Evolutionary conservation across 2,888 invertebrate species (phyloP).

Genomic region (Julus scanicus): DNA sequence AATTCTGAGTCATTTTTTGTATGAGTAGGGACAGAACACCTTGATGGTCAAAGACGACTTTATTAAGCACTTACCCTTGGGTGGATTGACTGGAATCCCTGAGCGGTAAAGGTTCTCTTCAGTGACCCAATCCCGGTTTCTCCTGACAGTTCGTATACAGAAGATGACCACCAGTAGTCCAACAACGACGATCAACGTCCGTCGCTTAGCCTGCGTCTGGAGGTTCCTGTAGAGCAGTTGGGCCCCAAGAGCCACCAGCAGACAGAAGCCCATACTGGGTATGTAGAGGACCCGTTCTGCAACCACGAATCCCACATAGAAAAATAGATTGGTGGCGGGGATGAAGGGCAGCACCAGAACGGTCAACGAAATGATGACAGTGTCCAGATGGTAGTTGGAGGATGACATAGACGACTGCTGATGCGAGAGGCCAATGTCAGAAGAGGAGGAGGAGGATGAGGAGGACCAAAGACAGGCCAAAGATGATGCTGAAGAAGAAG

Average conservation of each 20-base stretch:
- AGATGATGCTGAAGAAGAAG: slow-evolving; percentile 40
- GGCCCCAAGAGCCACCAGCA: slow-evolving; percentile 82
- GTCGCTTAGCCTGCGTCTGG: slow-evolving; percentile 59
- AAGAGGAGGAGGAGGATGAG: slow-evolving; percentile 48
- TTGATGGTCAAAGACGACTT: too few relatives aligned
- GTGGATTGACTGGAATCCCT: slow-evolving; percentile 91
- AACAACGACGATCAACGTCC: slow-evolving; percentile 75
- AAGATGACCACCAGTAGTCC: slow-evolving; percentile 63
- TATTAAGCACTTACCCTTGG: slow-evolving; percentile 82
- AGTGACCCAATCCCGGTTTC: slow-evolving; percentile 91
- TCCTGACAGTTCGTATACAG: slow-evolving; percentile 76
- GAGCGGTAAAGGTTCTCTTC: slow-evolving; percentile 93
- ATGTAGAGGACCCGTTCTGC: slow-evolving; percentile 96
- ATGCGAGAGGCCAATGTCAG: slow-evolving; percentile 9
- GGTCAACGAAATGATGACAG: slow-evolving; percentile 69
- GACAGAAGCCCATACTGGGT: slow-evolving; percentile 94
- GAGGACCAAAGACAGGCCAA: slow-evolving; percentile 36
- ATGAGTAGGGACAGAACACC: too few relatives aligned
- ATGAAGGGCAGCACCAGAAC: slow-evolving; percentile 91
- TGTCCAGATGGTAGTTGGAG: slow-evolving; percentile 69
- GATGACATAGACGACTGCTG: neutral
- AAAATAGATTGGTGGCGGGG: slow-evolving; percentile 94
- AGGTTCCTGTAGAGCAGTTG: slow-evolving; percentile 60
- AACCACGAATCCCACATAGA: slow-evolving; percentile 98
- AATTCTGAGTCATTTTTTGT: too few relatives aligned